A percentile compares a stretch with the other conserved stretches of the same genome.
Evolutionary conservation across 2,888 invertebrate species (phyloP).

Genomic region (Nebria brevicollis): DNA sequence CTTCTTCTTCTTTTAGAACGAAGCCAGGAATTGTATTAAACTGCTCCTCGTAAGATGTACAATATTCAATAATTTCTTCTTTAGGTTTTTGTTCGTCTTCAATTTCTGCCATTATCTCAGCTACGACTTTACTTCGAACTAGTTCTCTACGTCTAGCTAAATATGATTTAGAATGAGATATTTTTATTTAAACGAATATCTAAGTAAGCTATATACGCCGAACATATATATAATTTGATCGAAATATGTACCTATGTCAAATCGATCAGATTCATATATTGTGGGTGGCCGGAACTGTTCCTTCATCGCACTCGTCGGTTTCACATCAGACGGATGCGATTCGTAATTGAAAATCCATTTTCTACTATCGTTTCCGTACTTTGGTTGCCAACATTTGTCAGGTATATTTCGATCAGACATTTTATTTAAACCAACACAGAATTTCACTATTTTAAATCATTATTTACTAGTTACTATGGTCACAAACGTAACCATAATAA

Average conservation of each 20-base stretch:
- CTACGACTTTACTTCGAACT: slow-evolving; percentile 53
- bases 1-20: slow-evolving; percentile 52
- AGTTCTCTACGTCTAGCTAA: slow-evolving; percentile 53
- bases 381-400: slow-evolving; percentile 56
- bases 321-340: slow-evolving; percentile 27
- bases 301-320: slow-evolving; percentile 56
- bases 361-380: slow-evolving; percentile 56
- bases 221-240: no score
- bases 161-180: slow-evolving; percentile 5
- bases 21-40: slow-evolving; percentile 53
- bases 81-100: slow-evolving; percentile 53
- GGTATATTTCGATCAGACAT: slow-evolving; percentile 51
- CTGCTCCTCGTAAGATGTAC: slow-evolving; percentile 58
- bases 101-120: slow-evolving; percentile 57
- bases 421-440: slow-evolving; percentile 27
- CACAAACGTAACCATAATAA: neutral
- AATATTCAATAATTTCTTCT: slow-evolving; percentile 55
- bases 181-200: no score
- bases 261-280: neutral
- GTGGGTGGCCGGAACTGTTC: slow-evolving; percentile 53
- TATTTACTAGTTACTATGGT: neutral
- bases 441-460: neutral
- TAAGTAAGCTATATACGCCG: no score
- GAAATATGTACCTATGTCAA: slow-evolving; percentile 16
- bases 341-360: slow-evolving; percentile 55